These are phyloP conservation scores for Chauna torquata DNA, from an alignment of 2,113 vertebrate genomes.

Conservation along the genomic window DNA sequence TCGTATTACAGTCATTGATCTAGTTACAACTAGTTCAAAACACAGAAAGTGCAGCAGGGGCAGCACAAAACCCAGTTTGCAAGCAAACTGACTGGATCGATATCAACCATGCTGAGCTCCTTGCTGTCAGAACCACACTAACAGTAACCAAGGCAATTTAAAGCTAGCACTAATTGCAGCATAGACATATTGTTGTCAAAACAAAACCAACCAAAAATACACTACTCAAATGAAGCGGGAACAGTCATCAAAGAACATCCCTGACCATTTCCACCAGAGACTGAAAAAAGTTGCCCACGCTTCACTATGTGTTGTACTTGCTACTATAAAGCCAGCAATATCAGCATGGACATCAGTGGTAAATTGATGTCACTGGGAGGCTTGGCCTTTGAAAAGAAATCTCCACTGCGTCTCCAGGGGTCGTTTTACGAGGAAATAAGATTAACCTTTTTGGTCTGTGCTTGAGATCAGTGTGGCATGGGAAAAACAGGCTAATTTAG, in stretches of 20 bases:
- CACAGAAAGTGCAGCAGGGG: neutral
- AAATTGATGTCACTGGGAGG: neutral
- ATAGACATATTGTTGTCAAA: neutral
- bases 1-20: neutral
- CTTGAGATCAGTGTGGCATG: neutral
- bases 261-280: neutral
- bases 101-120: neutral
- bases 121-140: neutral
- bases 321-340: neutral
- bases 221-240: neutral
- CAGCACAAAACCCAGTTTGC: neutral
- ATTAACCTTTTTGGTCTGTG: neutral
- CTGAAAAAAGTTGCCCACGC: neutral
- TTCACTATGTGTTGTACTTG: neutral
- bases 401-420: neutral
- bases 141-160: neutral
- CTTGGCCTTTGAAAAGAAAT: neutral
- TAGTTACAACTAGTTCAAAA: neutral
- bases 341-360: neutral
- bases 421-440: neutral
- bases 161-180: neutral
- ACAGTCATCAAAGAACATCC: neutral
- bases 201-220: neutral
- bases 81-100: neutral
- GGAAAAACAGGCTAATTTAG: neutral